These are phyloP conservation scores for Scytalopus superciliaris DNA, from an alignment of 2,113 vertebrate genomes.

Conservation along the genomic window DNA sequence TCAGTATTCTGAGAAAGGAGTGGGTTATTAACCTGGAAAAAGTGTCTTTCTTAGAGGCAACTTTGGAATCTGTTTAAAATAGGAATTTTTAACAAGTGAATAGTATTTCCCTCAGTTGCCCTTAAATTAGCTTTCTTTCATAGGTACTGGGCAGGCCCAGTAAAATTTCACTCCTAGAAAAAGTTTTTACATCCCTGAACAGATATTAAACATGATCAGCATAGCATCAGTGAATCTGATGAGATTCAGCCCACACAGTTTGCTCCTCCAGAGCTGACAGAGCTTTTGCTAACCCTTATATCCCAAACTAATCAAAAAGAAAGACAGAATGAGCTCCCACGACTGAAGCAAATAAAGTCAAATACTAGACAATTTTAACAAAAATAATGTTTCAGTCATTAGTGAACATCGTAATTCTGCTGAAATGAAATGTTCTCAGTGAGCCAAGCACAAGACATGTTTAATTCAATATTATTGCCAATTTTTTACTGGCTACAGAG, in stretches of 20 bases:
- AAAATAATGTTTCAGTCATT: conserved; percentile 36
- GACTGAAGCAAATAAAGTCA: not conserved
- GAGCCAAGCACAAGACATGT: not conserved
- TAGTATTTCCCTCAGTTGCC: conserved; percentile 39
- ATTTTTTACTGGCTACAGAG: not conserved
- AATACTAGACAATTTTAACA: not conserved
- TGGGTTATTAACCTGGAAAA: conserved; percentile 39
- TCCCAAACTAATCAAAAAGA: conserved; percentile 28
- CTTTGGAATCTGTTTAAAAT: conserved; percentile 26
- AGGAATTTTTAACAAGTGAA: conserved; percentile 38
- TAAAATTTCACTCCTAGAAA: conserved; percentile 21
- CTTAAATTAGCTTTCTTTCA: conserved; percentile 34
- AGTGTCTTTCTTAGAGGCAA: conserved; percentile 12
- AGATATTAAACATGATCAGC: conserved; percentile 56
- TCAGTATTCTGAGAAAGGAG: conserved; percentile 20
- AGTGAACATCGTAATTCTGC: not conserved
- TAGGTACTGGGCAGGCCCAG: not conserved
- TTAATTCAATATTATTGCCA: not conserved
- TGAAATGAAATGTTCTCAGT: not conserved
- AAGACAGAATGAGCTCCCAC: not conserved
- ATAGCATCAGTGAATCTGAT: conserved; percentile 36
- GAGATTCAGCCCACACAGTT: conserved; percentile 42
- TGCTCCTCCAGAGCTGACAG: conserved; percentile 9
- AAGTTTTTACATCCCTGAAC: conserved; percentile 34
- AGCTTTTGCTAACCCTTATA: conserved; percentile 18